Evolutionary conservation across 2,888 invertebrate species (phyloP), one percentile per base, ranked within the genome.

Genomic region (Xylota segnis): DNA sequence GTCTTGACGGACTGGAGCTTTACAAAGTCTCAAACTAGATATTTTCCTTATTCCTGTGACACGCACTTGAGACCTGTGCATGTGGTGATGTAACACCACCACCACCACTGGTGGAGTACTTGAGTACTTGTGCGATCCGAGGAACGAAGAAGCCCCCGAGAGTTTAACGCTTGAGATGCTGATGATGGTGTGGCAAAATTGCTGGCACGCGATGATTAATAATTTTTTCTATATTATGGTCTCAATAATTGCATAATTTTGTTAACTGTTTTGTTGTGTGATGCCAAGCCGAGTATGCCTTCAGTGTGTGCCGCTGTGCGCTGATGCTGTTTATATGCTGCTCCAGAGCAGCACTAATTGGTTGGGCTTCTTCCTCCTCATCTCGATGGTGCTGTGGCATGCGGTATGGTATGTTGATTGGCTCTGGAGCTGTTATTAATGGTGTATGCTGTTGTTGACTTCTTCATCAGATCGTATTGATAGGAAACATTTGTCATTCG

Each of bases 161-260:
- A 71, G 77, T 77, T 83, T 77, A 77, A 72, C 83, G 83, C 78
- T 66, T 77, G 18, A 59, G 71, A 77, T 71, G 61, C 40, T 40
- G 58, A 27, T 76, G 82, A 77, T 86, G 54, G 71, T 81, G 76
- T 72, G 58, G 40, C 16, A 61, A 72, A 76, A 86, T 86, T 68
- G 82, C 68, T 72, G 86, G 82, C 86, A 86, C 82, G 86, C 86
- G 86, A 86, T 86, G 86, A 86, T 86, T 86, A 81, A 86, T 86
- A 86, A 76, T 86, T 86, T 43, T 86, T 72, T 77, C 76, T 76
- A 76, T 86, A 71, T 76, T 68, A 86, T 86, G 72, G 76, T 82
- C 86, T 72, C 45, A 68, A 86, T 86, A 86, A 86, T 86, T 86
- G 72, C 68, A 82, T 86, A 86, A 86, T 82, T 86, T 82, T 72